Evolutionary conservation across 1,140 invertebrate species (phyloP).

Genomic region (Panagrolaimus sp.): DNA sequence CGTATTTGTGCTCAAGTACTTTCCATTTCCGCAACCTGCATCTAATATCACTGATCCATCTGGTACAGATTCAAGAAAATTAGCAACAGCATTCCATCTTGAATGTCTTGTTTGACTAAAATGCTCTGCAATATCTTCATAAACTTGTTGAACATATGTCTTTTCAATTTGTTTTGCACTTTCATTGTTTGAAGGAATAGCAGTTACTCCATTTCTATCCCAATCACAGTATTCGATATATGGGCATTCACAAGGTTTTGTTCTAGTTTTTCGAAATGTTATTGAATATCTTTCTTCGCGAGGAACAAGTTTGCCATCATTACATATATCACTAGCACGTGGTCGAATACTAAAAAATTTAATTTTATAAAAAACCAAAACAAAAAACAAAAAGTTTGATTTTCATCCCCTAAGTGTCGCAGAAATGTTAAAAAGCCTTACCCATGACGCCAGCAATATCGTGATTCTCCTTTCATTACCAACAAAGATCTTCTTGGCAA

Average conservation of each 20-base stretch:
- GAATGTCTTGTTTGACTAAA: conserved; percentile 86
- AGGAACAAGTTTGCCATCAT: background rate
- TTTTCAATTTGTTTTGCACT: conserved; percentile 68
- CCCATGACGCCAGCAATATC: conserved; percentile 64
- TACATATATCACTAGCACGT: background rate
- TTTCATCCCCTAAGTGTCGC: too few relatives aligned
- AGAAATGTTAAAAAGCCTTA: conserved; percentile 9
- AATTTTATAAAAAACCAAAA: too few relatives aligned
- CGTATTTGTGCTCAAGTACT: conserved; percentile 69
- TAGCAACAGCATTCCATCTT: conserved; percentile 79
- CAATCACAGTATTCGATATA: conserved; percentile 59
- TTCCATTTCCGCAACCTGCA: conserved; percentile 94
- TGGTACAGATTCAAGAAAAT: conserved; percentile 71
- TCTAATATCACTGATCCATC: conserved; percentile 73
- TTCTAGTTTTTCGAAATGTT: conserved; percentile 75
- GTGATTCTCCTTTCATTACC: conserved; percentile 74
- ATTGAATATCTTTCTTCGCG: conserved; percentile 64
- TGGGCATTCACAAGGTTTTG: conserved; percentile 64
- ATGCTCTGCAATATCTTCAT: conserved; percentile 85
- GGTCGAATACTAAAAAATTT: conserved; percentile 7
- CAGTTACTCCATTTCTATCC: conserved; percentile 34
- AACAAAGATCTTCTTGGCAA: conserved; percentile 73
- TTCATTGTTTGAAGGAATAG: conserved; percentile 52
- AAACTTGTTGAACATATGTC: conserved; percentile 65
- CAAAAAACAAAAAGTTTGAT: too few relatives aligned